These are phyloP conservation scores for Hylaeus volcanicus DNA, from an alignment of 1,140 invertebrate genomes.

Conservation along the genomic window DNA sequence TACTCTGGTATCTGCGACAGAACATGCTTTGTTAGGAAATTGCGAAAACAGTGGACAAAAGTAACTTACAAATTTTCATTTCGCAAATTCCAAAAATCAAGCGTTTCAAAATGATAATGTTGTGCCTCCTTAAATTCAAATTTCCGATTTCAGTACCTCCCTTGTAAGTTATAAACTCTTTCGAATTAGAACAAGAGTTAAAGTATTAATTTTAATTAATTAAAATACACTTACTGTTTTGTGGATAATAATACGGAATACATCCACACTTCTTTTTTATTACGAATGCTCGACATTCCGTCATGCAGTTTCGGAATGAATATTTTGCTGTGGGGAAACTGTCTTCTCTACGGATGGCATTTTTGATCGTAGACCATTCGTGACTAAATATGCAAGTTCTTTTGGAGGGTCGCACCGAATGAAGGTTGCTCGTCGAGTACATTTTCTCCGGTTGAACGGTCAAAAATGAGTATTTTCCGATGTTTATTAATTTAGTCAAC, in stretches of 20 bases:
- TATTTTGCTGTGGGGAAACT: constrained; percentile 73
- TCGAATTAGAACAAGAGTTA: too few species aligned
- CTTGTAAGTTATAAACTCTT: too few species aligned
- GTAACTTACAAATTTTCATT: too few species aligned
- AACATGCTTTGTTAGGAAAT: not conserved
- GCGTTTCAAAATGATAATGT: too few species aligned
- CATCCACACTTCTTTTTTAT: constrained; percentile 81
- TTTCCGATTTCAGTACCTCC: too few species aligned
- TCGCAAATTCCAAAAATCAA: too few species aligned
- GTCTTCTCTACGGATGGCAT: constrained; percentile 41
- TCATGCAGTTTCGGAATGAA: constrained; percentile 84
- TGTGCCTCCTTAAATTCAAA: too few species aligned
- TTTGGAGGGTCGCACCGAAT: constrained; percentile 73
- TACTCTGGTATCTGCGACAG: constrained; percentile 58
- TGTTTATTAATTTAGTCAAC: constrained; percentile 80
- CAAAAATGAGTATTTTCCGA: constrained; percentile 82
- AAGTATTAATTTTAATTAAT: not conserved
- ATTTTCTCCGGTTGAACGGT: constrained; percentile 82
- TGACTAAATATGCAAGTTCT: constrained; percentile 83
- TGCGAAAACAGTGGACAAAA: not conserved
- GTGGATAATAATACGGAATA: constrained; percentile 82
- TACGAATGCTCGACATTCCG: constrained; percentile 80
- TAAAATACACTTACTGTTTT: constrained; percentile 76
- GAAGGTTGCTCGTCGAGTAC: constrained; percentile 81
- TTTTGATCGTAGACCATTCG: constrained; percentile 69